Percentiles rank a stretch among this genome's conserved stretches.
Conservation (phyloP, 2,113 vertebrate species). For the Pluvianellus socialis region DNA sequence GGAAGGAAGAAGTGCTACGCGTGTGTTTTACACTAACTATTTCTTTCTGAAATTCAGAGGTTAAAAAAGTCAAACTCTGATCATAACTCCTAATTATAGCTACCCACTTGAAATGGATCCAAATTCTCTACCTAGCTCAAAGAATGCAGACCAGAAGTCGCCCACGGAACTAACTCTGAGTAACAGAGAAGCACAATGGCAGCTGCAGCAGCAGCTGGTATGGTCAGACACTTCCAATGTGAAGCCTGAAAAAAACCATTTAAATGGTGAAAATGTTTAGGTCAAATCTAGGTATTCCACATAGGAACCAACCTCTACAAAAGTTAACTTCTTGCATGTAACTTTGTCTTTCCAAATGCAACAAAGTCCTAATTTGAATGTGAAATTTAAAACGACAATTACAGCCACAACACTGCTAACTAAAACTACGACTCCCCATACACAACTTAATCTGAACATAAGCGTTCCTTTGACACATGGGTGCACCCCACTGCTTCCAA, state of each 20-base stretch:
- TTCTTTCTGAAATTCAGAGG: neutral
- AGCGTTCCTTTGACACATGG: neutral
- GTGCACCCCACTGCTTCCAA: neutral
- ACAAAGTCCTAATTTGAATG: neutral
- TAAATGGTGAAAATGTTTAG: neutral
- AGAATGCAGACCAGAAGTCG: constrained; percentile 17
- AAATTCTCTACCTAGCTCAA: constrained; percentile 20
- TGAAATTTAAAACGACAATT: neutral
- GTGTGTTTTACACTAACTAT: neutral
- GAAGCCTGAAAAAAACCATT: neutral
- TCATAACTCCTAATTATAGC: constrained; percentile 4
- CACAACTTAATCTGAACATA: neutral
- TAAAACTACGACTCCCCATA: neutral
- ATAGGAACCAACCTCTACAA: neutral
- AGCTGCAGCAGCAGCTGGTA: constrained; percentile 49
- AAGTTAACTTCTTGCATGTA: neutral
- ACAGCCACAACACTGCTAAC: neutral
- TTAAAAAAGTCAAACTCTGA: neutral
- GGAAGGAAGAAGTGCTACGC: neutral
- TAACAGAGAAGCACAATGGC: neutral
- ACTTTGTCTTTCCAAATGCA: neutral
- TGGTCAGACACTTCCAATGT: neutral
- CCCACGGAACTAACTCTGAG: neutral
- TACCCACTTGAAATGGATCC: neutral
- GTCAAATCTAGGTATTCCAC: neutral